These are phyloP conservation scores for Pelvicachromis taeniatus DNA, from an alignment of 2,113 vertebrate genomes.

Conservation along the genomic window DNA sequence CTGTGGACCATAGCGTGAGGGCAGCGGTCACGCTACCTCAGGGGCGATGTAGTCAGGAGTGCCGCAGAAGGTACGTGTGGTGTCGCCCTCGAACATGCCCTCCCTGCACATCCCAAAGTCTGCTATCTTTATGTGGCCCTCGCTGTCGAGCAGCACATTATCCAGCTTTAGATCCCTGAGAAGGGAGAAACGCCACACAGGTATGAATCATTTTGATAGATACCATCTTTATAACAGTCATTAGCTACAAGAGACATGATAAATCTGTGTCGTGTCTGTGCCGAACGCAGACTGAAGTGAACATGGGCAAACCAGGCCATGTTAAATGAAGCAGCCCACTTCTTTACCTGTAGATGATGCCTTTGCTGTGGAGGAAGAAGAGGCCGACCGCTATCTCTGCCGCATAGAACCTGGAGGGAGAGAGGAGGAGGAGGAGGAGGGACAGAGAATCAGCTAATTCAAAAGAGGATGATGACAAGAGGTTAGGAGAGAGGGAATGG, in stretches of 20 bases:
- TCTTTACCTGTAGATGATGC: constrained; percentile 87
- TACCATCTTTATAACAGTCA: constrained; percentile 39
- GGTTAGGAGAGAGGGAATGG: background rate
- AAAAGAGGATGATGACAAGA: constrained; percentile 22
- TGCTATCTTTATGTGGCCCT: constrained; percentile 90
- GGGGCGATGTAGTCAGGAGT: constrained; percentile 91
- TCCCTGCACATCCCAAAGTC: constrained; percentile 94
- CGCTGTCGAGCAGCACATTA: constrained; percentile 86
- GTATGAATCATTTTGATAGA: constrained; percentile 48
- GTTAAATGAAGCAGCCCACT: background rate
- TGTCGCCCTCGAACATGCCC: constrained; percentile 80
- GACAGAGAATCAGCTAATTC: background rate
- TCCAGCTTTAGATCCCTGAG: constrained; percentile 88
- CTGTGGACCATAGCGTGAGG: background rate
- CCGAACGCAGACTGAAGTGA: background rate
- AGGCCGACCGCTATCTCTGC: constrained; percentile 87
- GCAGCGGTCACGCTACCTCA: constrained; percentile 70
- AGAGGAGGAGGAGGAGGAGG: background rate
- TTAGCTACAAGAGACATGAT: constrained; percentile 39
- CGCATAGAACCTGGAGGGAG: constrained; percentile 81
- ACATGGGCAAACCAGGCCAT: background rate
- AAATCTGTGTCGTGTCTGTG: constrained; percentile 20
- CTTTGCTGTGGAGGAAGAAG: constrained; percentile 89
- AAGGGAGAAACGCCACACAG: constrained; percentile 14
- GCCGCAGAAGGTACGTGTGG: constrained; percentile 87